Evolutionary conservation across 2,797 vertebrate genomes (phyloP).

Genomic region (Amphiprion clarkii): DNA sequence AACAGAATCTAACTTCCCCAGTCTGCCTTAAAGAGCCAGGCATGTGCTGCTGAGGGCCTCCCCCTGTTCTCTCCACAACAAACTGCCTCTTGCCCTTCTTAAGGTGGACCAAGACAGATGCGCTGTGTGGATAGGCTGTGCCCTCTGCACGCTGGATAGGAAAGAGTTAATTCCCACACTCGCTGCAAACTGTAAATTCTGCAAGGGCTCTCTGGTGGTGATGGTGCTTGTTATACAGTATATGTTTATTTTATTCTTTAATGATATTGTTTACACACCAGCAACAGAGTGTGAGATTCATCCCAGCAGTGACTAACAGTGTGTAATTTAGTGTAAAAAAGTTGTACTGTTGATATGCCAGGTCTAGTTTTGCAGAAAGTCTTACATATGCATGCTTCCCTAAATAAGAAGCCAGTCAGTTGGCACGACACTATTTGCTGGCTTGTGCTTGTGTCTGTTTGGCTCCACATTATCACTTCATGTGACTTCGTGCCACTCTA

Average conservation of each 20-base stretch:
- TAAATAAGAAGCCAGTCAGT: background rate
- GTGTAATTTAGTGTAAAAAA: background rate
- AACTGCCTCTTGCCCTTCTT: slow-evolving; percentile 84
- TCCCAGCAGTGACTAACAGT: background rate
- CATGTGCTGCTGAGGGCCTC: slow-evolving; percentile 86
- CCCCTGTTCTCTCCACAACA: slow-evolving; percentile 84
- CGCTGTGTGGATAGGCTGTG: slow-evolving; percentile 48
- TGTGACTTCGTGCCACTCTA: slow-evolving; percentile 70
- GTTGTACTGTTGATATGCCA: background rate
- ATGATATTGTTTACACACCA: background rate
- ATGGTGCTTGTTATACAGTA: slow-evolving; percentile 6
- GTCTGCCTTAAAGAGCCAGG: slow-evolving; percentile 90
- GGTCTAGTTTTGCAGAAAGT: background rate
- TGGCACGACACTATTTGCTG: slow-evolving; percentile 2
- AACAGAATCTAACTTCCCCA: slow-evolving; percentile 84
- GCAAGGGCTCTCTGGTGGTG: slow-evolving; percentile 39
- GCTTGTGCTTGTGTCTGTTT: slow-evolving; percentile 19
- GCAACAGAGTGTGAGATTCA: background rate
- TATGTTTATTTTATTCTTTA: background rate
- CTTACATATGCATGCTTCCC: background rate
- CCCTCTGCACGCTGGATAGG: slow-evolving; percentile 50
- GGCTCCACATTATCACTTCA: slow-evolving; percentile 55
- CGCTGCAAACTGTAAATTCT: slow-evolving; percentile 63
- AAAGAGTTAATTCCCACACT: slow-evolving; percentile 87
- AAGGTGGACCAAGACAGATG: slow-evolving; percentile 87